Percentiles rank a stretch among this genome's conserved stretches.
phyloP scores from a whole-genome alignment of 2,113 vertebrate genomes.

The Notothenia coriiceps region DNA sequence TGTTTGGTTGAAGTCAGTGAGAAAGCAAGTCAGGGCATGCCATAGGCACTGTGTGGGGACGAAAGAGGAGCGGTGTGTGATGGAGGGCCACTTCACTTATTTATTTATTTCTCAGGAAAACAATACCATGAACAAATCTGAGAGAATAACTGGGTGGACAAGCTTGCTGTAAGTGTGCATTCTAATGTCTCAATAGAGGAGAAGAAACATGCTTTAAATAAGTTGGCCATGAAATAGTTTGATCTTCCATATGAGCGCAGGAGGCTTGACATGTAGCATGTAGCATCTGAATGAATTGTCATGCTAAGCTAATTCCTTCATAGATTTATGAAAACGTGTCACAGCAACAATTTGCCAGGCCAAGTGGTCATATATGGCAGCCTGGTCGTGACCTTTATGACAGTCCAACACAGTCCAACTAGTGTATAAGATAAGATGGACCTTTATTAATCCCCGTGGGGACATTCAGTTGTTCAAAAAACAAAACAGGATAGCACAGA shows the following conservation, averaged over 20 bases:
- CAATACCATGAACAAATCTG: conserved; percentile 34
- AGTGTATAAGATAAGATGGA: too few relatives aligned
- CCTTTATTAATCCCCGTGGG: too few relatives aligned
- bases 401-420: neutral
- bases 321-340: neutral
- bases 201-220: conserved; percentile 1
- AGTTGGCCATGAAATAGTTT: conserved; percentile 1
- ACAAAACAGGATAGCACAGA: too few relatives aligned
- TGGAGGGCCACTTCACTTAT: conserved; percentile 65
- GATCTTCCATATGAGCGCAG: neutral
- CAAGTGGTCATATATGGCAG: neutral
- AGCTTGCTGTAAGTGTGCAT: neutral
- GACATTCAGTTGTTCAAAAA: too few relatives aligned
- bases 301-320: neutral
- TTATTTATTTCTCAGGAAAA: conserved; percentile 57
- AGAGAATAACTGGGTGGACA: conserved; percentile 1
- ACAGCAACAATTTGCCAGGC: neutral
- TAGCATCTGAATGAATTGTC: neutral
- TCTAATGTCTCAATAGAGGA: conserved; percentile 5
- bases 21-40: conserved; percentile 77
- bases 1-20: conserved; percentile 79
- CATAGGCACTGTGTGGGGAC: conserved; percentile 77
- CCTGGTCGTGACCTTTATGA: neutral
- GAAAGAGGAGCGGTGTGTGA: conserved; percentile 59
- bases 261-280: neutral